Evolutionary conservation across 2,113 vertebrate species (phyloP), one percentile per base, ranked within the genome.

Genomic region (Athene cunicularia): DNA sequence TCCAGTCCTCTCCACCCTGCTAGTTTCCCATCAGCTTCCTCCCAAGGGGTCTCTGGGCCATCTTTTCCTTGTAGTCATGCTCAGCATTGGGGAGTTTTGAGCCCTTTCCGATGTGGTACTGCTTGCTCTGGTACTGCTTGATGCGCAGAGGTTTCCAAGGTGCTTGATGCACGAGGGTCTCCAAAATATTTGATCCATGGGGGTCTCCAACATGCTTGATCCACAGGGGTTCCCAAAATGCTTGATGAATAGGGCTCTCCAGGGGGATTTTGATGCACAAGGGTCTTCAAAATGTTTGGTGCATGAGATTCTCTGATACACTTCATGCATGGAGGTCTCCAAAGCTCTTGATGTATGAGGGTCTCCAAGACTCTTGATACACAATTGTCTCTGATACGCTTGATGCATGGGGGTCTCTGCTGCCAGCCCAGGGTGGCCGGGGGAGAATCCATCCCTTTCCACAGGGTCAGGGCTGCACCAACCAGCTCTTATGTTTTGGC

Each of bases 341-440:
- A 37, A 22, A 5, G 1, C 1, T 0, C 10, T 66, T 60, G 7
- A 4, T 30, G 14, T 23, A 14, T 0, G 0, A 2, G 49, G 7
- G 3, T 35, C 60, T 55, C 60, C 67, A 64, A 33, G 6, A 8
- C 5, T 2, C 23, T 73, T 62, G 37, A 6, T 47, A 32, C 52
- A 33, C 2, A 5, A 30, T 3, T 27, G 3, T 47, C 55, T 70
- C 37, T 5, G 6, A 39, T 5, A 37, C 0, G 0, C 5, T 62
- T 49, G 24, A 27, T 22, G 20, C 12, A 27, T 7, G 1, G 14
- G 14, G 22, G 30, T 39, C 59, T 58, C 87, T 45, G 19, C 80
- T 6, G 2, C 76, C 28, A 62, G 8, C 41, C 13, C 4, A 0
- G 6, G 7, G 8, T 11, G 2, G 5, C 30, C 21, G 3, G 11